Conservation (phyloP, 2,113 vertebrate genomes). For the Osmerus eperlanus region DNA sequence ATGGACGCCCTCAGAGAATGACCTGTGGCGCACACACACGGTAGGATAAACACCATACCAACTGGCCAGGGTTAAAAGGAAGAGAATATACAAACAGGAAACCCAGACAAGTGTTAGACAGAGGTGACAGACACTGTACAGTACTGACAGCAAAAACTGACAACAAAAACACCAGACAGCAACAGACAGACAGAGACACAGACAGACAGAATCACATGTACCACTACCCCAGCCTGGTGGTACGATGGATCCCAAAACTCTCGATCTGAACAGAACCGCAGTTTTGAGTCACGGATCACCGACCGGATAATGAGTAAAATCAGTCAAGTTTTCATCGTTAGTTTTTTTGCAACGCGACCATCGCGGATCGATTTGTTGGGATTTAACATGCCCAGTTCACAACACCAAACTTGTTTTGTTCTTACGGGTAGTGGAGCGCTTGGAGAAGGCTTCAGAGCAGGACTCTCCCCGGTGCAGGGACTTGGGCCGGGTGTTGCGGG, state of each 20-base stretch:
- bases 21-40: slow-evolving; percentile 52
- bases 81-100: background rate
- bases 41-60: background rate
- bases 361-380: background rate
- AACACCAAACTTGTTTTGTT: background rate
- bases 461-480: slow-evolving; percentile 86
- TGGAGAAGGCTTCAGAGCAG: slow-evolving; percentile 73
- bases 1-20: slow-evolving; percentile 54
- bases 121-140: no score
- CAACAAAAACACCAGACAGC: background rate
- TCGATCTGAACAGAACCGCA: no score
- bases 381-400: background rate
- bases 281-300: no score
- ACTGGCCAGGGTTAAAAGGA: background rate
- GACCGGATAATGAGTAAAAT: no score
- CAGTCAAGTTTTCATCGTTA: no score
- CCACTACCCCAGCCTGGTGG: no score
- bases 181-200: background rate
- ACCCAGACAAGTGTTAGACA: no score
- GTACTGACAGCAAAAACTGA: background rate
- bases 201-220: no score
- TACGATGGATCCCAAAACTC: no score
- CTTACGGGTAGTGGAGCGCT: slow-evolving; percentile 84
- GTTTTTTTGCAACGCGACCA: no score
- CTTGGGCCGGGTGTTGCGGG: slow-evolving; percentile 81